Conservation (phyloP, 2,888 invertebrate species). For the Ennomos erosarius region DNA sequence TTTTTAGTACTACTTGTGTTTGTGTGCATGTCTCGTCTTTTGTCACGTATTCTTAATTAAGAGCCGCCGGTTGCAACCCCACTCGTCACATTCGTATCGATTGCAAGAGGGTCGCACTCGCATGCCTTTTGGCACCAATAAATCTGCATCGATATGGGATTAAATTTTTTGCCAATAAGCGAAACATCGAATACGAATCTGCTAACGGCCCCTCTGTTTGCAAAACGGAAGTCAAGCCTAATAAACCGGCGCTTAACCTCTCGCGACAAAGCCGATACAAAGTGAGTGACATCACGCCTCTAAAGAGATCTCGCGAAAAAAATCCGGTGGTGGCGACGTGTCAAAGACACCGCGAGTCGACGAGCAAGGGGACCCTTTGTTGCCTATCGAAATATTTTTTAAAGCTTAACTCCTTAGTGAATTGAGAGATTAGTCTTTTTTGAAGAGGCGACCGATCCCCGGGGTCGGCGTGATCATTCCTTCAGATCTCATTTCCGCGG, state of each 20-base stretch:
- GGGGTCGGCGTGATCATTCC: constrained; percentile 83
- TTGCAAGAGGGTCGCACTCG: constrained; percentile 66
- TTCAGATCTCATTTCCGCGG: constrained; percentile 84
- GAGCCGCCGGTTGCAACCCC: constrained; percentile 76
- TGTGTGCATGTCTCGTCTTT: constrained; percentile 84
- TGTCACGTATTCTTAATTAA: constrained; percentile 86
- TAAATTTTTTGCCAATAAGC: constrained; percentile 58
- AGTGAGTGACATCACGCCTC: constrained; percentile 82
- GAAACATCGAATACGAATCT: constrained; percentile 66
- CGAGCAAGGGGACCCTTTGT: constrained; percentile 77
- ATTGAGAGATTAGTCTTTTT: constrained; percentile 86
- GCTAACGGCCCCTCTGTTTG: constrained; percentile 74
- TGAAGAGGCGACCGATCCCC: constrained; percentile 87
- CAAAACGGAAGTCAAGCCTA: constrained; percentile 79
- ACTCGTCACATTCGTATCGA: constrained; percentile 80
- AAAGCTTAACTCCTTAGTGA: constrained; percentile 86
- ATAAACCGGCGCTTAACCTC: constrained; percentile 84
- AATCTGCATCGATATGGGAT: constrained; percentile 56
- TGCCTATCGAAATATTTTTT: constrained; percentile 84
- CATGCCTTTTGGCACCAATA: constrained; percentile 55
- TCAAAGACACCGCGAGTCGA: constrained; percentile 82
- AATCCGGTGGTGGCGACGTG: constrained; percentile 80
- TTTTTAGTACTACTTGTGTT: constrained; percentile 79
- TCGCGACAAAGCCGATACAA: constrained; percentile 83
- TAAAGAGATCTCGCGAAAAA: constrained; percentile 80